phyloP scores from a whole-genome alignment of 2,797 vertebrate species.

The Craterocephalus amniculus region DNA sequence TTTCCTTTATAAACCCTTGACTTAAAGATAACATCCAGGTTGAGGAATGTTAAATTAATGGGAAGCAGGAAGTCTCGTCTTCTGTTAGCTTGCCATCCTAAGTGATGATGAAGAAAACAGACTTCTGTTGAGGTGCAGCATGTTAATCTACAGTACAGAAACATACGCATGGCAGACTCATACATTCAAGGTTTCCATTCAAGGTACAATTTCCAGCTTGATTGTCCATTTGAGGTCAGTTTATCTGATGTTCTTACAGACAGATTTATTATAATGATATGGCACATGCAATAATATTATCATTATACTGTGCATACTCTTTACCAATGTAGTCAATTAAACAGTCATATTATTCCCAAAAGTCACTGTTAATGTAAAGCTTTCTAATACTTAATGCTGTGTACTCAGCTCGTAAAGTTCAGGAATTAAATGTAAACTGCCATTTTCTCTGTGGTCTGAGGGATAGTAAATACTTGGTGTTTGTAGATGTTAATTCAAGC shows the following conservation, averaged over 20 bases:
- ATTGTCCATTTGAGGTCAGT: conserved; percentile 12
- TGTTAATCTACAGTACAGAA: not conserved
- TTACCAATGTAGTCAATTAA: conserved; percentile 46
- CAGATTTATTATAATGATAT: conserved; percentile 28
- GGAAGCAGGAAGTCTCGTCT: not conserved
- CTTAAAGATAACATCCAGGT: not conserved
- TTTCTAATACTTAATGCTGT: conserved; percentile 58
- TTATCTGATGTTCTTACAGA: conserved; percentile 8
- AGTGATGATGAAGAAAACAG: not conserved
- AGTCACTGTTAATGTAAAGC: conserved; percentile 49
- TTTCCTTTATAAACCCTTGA: no score
- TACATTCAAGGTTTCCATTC: not conserved
- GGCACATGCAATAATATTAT: conserved; percentile 31
- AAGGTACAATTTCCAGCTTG: no score
- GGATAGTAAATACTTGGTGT: conserved; percentile 65
- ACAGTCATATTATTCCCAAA: conserved; percentile 35
- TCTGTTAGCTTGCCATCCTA: not conserved
- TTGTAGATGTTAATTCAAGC: conserved; percentile 62
- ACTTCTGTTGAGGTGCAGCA: not conserved
- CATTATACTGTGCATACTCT: conserved; percentile 21
- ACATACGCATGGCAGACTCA: not conserved
- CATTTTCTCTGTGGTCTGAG: conserved; percentile 58
- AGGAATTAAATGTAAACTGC: conserved; percentile 60
- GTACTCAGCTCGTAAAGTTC: conserved; percentile 62
- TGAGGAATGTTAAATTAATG: conserved; percentile 1